phyloP scores from a whole-genome alignment of 2,113 vertebrate species.

The Brachyhypopomus gauderio region DNA sequence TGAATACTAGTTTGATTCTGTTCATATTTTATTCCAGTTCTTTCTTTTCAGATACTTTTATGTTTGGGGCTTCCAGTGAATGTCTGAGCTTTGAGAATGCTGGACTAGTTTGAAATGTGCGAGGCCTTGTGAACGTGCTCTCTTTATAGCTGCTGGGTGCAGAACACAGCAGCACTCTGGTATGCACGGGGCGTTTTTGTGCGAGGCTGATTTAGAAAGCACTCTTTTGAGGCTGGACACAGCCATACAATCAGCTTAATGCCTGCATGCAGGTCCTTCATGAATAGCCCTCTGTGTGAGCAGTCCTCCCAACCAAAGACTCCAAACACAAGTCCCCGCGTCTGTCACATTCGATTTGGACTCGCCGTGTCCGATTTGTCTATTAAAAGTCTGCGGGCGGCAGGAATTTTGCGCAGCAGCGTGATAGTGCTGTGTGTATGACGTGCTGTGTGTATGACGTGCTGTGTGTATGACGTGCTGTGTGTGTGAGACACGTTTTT shows the following conservation, averaged over 20 bases:
- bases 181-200: slow-evolving; percentile 75
- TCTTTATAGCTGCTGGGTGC: slow-evolving; percentile 70
- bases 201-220: slow-evolving; percentile 78
- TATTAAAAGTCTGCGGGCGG: slow-evolving; percentile 14
- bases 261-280: slow-evolving; percentile 64
- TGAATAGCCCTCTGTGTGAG: slow-evolving; percentile 74
- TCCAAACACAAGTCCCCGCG: slow-evolving; percentile 16
- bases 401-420: background rate
- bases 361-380: slow-evolving; percentile 18
- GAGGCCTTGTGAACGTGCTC: slow-evolving; percentile 68
- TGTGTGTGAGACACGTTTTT: too few species aligned
- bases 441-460: slow-evolving; percentile 46
- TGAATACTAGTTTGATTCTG: too few species aligned
- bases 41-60: too few species aligned
- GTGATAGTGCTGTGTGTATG: slow-evolving; percentile 21
- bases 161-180: slow-evolving; percentile 60
- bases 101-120: slow-evolving; percentile 57
- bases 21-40: too few species aligned
- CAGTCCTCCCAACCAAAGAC: slow-evolving; percentile 58
- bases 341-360: slow-evolving; percentile 31
- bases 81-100: slow-evolving; percentile 30
- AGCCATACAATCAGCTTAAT: slow-evolving; percentile 77
- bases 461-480: background rate
- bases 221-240: slow-evolving; percentile 72
- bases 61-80: background rate